Evolutionary conservation across 2,797 vertebrate genomes (phyloP).

Genomic region (Platyrinchus mystaceus): DNA sequence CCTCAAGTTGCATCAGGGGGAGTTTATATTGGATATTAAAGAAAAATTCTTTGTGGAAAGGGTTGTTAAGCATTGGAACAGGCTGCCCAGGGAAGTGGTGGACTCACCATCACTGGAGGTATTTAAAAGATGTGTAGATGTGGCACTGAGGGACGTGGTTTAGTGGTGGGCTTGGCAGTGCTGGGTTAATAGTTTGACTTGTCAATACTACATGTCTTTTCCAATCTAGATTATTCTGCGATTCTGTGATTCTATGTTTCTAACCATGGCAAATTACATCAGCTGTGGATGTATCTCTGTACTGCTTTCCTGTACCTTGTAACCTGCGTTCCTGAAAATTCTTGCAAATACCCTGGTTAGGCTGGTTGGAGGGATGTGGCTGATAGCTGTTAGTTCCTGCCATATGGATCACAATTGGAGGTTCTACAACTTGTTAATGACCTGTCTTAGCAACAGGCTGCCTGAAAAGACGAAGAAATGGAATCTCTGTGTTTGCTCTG

Average conservation of each 20-base stretch:
- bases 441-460: constrained; percentile 2
- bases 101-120: background rate
- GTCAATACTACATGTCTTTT: background rate
- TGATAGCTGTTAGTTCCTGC: background rate
- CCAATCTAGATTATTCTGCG: background rate
- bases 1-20: background rate
- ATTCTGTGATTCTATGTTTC: background rate
- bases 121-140: background rate
- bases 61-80: background rate
- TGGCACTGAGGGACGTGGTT: background rate
- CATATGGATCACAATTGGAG: background rate
- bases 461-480: background rate
- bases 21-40: background rate
- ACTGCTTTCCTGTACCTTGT: background rate
- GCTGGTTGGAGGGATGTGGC: background rate
- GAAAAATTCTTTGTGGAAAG: background rate
- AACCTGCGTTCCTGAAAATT: background rate
- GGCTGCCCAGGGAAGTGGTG: background rate
- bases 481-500: background rate
- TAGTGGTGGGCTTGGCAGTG: background rate
- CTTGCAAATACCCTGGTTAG: background rate
- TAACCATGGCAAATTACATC: background rate
- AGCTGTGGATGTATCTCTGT: background rate
- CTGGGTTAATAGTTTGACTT: background rate
- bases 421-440: constrained; percentile 18